Evolutionary conservation across 2,797 vertebrate genomes (phyloP), one percentile per base, ranked within the genome.

Genomic region (Tauraco hartlaubi): DNA sequence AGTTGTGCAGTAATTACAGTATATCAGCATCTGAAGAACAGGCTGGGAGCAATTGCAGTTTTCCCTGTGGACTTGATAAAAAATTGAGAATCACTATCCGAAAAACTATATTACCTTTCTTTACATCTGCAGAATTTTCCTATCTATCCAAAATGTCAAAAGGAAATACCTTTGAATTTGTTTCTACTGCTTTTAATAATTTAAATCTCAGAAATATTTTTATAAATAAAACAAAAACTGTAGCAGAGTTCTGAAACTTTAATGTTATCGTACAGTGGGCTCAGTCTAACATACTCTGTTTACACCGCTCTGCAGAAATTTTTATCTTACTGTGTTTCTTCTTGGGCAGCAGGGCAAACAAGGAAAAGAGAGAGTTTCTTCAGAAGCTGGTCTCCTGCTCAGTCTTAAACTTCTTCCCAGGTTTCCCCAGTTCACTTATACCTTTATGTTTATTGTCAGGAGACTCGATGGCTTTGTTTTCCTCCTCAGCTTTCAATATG

Each of bases 141-240:
- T 88, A 66, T 86, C 83, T 55, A 91, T 90, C 82, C 67, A 94
- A 89, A 55, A 54, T 95, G 64, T 91, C 88, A 93, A 91, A 96
- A 96, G 64, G 56, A 97, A 93, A 77, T 91, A 74, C 68, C 67
- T 97, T 90, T 91, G 86, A 86, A 96, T 96, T 95, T 96, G 88
- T 96, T 96, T 91, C 94, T 83, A 62, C 78, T 91, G 76, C 29
- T 79, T 96, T 97, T 91, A 96, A 96, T 95, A 94, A 96, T 95
- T 97, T 90, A 97, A 92, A 91, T 67, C 83, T 81, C 64, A 95
- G 68, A 93, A 94, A 88, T 91, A 96, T 82, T 95, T 97, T 92
- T 96, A 96, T 96, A 94, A 96, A 96, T 97, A 87, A 97, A 97
- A 88, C 94, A 92, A 87, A 97, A 96, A 95, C 54, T 93, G 49